Evolutionary conservation across 2,797 vertebrate species (phyloP).

Genomic region (Takifugu rubripes): DNA sequence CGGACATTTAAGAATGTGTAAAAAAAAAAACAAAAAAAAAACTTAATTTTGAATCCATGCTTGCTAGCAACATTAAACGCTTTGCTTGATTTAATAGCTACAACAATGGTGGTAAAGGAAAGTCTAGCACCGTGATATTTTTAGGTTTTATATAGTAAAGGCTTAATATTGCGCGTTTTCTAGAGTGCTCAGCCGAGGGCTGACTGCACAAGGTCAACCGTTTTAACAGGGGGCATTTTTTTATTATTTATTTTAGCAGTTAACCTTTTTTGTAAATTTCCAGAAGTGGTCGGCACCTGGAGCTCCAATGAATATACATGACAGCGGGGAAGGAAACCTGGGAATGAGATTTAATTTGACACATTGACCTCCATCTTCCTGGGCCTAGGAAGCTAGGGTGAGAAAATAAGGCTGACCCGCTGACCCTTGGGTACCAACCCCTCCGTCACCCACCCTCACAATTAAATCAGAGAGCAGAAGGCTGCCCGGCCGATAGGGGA

Average conservation of each 20-base stretch:
- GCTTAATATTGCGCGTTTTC: slow-evolving; percentile 49
- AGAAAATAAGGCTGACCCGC: slow-evolving; percentile 82
- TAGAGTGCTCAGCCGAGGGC: slow-evolving; percentile 60
- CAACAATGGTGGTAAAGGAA: background rate
- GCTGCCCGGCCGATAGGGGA: slow-evolving; percentile 44
- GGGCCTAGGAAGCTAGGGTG: slow-evolving; percentile 73
- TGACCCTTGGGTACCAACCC: slow-evolving; percentile 76
- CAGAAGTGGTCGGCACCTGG: slow-evolving; percentile 75
- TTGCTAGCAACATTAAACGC: background rate
- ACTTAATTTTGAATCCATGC: slow-evolving; percentile 26
- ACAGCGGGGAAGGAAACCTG: slow-evolving; percentile 70
- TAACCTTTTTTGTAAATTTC: slow-evolving; percentile 82
- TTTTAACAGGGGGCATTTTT: slow-evolving; percentile 76
- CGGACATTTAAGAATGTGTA: slow-evolving; percentile 43
- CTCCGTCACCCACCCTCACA: slow-evolving; percentile 77
- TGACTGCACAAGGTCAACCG: slow-evolving; percentile 78
- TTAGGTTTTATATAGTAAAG: slow-evolving; percentile 41
- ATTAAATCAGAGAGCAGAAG: slow-evolving; percentile 76
- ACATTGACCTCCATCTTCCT: slow-evolving; percentile 78
- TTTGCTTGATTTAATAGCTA: slow-evolving; percentile 24
- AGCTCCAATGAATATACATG: slow-evolving; percentile 83
- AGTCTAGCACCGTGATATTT: slow-evolving; percentile 14
- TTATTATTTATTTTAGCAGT: slow-evolving; percentile 85
- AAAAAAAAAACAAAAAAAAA: slow-evolving; percentile 29
- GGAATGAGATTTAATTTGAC: slow-evolving; percentile 84